phyloP scores from a whole-genome alignment of 2,888 invertebrate species.

The Lymantria monacha region DNA sequence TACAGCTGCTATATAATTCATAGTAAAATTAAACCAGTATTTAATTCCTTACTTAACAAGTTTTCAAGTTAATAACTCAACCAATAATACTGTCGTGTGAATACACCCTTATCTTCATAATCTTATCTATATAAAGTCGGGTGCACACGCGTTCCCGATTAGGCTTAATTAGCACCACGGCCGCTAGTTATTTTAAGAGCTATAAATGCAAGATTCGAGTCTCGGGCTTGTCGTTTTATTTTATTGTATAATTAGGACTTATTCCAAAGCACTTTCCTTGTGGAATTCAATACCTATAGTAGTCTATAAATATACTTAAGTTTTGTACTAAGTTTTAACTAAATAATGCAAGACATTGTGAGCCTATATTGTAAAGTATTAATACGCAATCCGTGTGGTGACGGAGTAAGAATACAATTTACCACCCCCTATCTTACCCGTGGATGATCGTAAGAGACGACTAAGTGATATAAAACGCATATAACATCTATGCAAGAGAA shows the following conservation, averaged over 20 bases:
- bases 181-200: constrained; percentile 33
- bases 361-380: too few species aligned
- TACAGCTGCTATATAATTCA: background rate
- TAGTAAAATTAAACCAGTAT: too few species aligned
- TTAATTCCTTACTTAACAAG: too few species aligned
- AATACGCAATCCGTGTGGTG: too few species aligned
- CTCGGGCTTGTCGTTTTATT: constrained; percentile 20
- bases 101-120: constrained; percentile 22
- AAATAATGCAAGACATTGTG: too few species aligned
- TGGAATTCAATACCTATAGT: background rate
- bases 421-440: too few species aligned
- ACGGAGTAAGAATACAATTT: too few species aligned
- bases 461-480: too few species aligned
- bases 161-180: constrained; percentile 47
- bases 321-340: too few species aligned
- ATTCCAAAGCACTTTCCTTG: constrained; percentile 11
- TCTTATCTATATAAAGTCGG: constrained; percentile 27
- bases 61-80: background rate
- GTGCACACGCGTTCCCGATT: constrained; percentile 38
- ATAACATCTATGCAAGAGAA: too few species aligned
- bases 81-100: background rate
- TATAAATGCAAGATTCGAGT: constrained; percentile 33
- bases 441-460: too few species aligned
- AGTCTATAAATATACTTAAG: background rate
- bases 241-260: constrained; percentile 24